phyloP scores from a whole-genome alignment of 2,797 vertebrate genomes.

The Liasis olivaceus region DNA sequence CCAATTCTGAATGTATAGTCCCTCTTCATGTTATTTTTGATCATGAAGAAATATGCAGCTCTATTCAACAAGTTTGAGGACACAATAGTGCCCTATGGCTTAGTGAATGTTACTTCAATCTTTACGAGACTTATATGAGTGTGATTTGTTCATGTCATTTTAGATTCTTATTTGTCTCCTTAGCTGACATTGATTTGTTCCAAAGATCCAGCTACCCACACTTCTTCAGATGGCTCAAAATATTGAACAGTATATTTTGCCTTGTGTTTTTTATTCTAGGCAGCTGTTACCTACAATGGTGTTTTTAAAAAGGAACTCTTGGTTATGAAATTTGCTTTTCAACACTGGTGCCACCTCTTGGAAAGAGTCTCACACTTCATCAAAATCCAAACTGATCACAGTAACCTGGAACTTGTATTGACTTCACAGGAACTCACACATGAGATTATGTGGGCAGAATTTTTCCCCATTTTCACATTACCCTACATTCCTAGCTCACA shows the following conservation, averaged over 20 bases:
- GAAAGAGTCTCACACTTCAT: background rate
- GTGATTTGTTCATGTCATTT: no score
- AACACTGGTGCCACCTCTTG: background rate
- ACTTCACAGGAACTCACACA: background rate
- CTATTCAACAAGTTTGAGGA: background rate
- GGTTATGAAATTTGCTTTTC: background rate
- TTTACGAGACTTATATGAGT: background rate
- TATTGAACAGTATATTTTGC: background rate
- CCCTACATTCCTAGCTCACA: background rate
- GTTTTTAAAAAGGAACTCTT: background rate
- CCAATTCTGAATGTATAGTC: background rate
- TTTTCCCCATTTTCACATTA: background rate
- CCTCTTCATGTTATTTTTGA: background rate
- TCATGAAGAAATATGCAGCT: background rate
- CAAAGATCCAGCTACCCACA: background rate
- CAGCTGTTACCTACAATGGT: background rate
- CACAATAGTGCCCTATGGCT: background rate
- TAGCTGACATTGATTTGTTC: background rate
- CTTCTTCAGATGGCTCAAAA: background rate
- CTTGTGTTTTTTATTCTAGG: background rate
- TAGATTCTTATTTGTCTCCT: background rate
- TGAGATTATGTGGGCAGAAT: background rate
- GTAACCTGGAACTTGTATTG: background rate
- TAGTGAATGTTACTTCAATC: background rate
- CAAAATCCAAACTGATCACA: background rate